phyloP scores from a whole-genome alignment of 2,113 vertebrate species.

The Nannospalax galili region DNA sequence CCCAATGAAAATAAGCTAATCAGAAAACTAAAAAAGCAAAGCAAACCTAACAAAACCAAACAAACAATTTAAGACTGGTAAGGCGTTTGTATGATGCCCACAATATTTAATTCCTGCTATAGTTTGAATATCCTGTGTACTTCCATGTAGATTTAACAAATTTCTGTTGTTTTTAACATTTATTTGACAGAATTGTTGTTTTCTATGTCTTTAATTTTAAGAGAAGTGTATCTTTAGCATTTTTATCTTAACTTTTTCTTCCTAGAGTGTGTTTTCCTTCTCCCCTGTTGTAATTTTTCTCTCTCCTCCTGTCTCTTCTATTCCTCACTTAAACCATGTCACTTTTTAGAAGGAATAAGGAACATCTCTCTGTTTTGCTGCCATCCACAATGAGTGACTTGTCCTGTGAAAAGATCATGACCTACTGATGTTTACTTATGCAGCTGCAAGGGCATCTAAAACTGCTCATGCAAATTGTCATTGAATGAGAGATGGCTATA shows the following conservation, averaged over 20 bases:
- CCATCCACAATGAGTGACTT: background rate
- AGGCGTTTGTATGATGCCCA: background rate
- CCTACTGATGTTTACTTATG: background rate
- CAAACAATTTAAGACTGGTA: background rate
- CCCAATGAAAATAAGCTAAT: slow-evolving; percentile 29
- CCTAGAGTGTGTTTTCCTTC: background rate
- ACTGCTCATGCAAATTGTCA: background rate
- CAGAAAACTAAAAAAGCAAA: background rate
- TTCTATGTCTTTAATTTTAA: background rate
- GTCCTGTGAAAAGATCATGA: background rate
- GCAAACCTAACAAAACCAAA: background rate
- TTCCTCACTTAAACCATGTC: background rate
- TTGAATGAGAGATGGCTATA: background rate
- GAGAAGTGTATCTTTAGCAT: background rate
- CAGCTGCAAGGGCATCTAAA: background rate
- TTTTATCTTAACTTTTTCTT: slow-evolving; percentile 6
- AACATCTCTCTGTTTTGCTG: background rate
- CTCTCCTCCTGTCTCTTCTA: background rate
- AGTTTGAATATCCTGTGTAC: background rate
- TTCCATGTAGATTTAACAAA: background rate
- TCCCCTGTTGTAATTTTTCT: background rate
- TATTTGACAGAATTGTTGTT: background rate
- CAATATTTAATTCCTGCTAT: slow-evolving; percentile 31
- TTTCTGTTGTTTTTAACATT: background rate
- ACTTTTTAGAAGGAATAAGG: slow-evolving; percentile 7